A percentile compares a stretch with the other conserved stretches of the same genome.
Evolutionary conservation across 2,113 vertebrate genomes (phyloP).

Genomic region (Sinocyclocheilus grahami): DNA sequence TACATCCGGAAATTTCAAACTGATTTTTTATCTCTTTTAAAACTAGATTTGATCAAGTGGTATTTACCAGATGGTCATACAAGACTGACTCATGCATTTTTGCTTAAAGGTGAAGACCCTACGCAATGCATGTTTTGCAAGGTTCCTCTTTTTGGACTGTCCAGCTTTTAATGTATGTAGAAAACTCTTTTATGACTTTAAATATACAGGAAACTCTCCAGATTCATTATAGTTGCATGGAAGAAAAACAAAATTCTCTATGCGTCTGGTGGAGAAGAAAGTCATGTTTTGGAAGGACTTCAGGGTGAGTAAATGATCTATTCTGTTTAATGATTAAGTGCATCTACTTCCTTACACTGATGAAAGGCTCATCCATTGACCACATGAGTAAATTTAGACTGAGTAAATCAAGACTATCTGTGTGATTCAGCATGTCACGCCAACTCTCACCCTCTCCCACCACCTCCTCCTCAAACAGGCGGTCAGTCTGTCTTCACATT

Average conservation of each 20-base stretch:
- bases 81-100: too few species aligned
- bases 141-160: too few species aligned
- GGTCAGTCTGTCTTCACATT: conserved; percentile 13
- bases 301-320: not conserved
- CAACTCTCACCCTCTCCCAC: conserved; percentile 6
- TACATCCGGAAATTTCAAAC: too few species aligned
- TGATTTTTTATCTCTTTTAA: too few species aligned
- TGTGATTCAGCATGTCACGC: conserved; percentile 30
- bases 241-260: not conserved
- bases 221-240: not conserved
- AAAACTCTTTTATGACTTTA: not conserved
- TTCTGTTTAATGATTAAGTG: conserved; percentile 33
- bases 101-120: too few species aligned
- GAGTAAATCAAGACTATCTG: not conserved
- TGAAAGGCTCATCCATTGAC: conserved; percentile 36
- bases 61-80: too few species aligned
- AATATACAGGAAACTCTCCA: not conserved
- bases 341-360: conserved; percentile 44
- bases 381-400: conserved; percentile 35
- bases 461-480: conserved; percentile 24
- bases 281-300: not conserved
- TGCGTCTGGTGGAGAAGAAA: not conserved
- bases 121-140: too few species aligned
- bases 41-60: too few species aligned
- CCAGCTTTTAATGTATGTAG: too few species aligned